phyloP scores from a whole-genome alignment of 2,888 invertebrate genomes.

The Xanthorhoe designata region DNA sequence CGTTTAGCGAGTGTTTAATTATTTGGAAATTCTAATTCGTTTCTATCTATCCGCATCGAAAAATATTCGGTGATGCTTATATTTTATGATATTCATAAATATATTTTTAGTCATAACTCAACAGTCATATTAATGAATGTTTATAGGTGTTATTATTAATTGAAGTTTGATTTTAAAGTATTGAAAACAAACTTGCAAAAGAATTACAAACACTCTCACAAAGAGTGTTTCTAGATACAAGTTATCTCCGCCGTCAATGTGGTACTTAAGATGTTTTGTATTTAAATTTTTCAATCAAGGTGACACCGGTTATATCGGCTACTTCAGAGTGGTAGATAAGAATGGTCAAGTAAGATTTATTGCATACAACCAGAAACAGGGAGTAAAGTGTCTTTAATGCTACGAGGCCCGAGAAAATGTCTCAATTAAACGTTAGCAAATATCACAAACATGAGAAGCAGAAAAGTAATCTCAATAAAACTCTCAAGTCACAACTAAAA shows the following conservation, averaged over 20 bases:
- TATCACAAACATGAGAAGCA: neutral
- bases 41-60: constrained; percentile 38
- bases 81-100: constrained; percentile 24
- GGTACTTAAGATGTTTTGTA: constrained; percentile 63
- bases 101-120: constrained; percentile 3
- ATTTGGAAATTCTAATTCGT: constrained; percentile 47
- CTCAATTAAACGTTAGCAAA: constrained; percentile 55
- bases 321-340: constrained; percentile 75
- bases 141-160: neutral
- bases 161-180: constrained; percentile 1
- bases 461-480: constrained; percentile 12
- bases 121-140: neutral
- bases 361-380: constrained; percentile 62
- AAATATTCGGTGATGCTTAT: constrained; percentile 21
- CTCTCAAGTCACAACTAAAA: neutral
- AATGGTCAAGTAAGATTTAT: constrained; percentile 79
- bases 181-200: constrained; percentile 20
- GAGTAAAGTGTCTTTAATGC: constrained; percentile 60
- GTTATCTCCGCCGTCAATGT: constrained; percentile 41
- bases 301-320: constrained; percentile 76
- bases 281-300: constrained; percentile 71
- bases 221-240: constrained; percentile 44
- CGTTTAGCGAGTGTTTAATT: constrained; percentile 45
- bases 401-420: constrained; percentile 62
- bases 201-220: constrained; percentile 29